These are phyloP conservation scores for Uria aalge DNA, from an alignment of 2,113 vertebrate species.

Conservation along the genomic window DNA sequence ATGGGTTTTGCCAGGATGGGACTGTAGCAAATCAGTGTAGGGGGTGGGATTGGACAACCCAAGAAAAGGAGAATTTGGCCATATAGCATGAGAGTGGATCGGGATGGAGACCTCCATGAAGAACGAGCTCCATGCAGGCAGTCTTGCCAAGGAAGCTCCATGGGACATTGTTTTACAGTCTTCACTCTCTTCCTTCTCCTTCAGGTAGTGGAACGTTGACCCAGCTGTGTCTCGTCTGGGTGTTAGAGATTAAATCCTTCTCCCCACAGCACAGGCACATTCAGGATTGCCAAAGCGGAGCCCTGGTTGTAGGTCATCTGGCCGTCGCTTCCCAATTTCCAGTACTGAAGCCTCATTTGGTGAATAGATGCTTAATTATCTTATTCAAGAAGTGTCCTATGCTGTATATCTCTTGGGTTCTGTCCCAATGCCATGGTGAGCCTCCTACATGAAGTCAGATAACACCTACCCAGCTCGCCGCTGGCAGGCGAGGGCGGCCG, in stretches of 20 bases:
- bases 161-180: neutral
- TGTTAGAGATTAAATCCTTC: neutral
- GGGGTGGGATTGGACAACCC: neutral
- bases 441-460: neutral
- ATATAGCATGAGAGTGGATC: neutral
- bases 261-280: neutral
- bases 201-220: neutral
- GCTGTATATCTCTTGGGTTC: neutral
- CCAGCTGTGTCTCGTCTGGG: accelerated
- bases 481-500: neutral
- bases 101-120: neutral
- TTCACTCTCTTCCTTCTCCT: neutral
- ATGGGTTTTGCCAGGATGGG: neutral
- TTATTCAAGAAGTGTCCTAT: neutral
- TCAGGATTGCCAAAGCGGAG: neutral
- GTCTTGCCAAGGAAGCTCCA: neutral
- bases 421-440: accelerated
- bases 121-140: neutral
- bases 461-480: neutral
- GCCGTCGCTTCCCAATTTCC: no score
- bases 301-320: neutral
- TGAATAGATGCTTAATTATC: neutral
- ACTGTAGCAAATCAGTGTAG: accelerated
- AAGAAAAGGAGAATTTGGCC: neutral
- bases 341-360: neutral